Evolutionary conservation across 2,797 vertebrate species (phyloP).

Genomic region (Meriones psammophilus): DNA sequence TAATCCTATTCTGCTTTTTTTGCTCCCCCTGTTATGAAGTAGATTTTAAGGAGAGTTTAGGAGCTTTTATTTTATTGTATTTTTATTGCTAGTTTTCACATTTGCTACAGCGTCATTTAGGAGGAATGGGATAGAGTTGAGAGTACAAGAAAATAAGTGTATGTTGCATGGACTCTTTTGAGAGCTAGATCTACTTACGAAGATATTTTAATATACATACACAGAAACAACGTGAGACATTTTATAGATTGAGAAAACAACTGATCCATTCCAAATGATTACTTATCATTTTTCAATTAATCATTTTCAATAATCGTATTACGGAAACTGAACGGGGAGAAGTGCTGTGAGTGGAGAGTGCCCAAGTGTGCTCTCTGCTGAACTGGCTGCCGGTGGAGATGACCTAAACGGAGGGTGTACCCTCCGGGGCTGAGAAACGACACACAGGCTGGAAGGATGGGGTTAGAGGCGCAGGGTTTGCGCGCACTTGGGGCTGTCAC

Average conservation of each 20-base stretch:
- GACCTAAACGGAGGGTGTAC: not conserved
- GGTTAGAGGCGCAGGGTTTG: conserved; percentile 39
- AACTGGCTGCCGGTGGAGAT: conserved; percentile 26
- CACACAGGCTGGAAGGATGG: conserved; percentile 36
- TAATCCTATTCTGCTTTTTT: conserved; percentile 31
- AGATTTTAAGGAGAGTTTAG: not conserved
- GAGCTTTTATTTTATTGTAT: not conserved
- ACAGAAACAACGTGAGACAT: conserved; percentile 48
- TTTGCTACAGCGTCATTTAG: conserved; percentile 38
- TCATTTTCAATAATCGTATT: not conserved
- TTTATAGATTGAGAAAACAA: conserved; percentile 55
- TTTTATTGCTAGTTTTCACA: not conserved
- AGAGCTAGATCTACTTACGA: conserved; percentile 24
- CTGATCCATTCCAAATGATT: conserved; percentile 56
- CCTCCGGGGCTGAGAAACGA: not conserved
- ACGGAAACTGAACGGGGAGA: conserved; percentile 56
- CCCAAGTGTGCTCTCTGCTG: conserved; percentile 24
- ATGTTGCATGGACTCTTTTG: conserved; percentile 3
- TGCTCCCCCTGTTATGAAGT: conserved; percentile 10
- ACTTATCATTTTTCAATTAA: not conserved
- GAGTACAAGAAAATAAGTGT: conserved; percentile 22
- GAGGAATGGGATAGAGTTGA: conserved; percentile 29
- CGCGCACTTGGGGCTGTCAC: conserved; percentile 17
- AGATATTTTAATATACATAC: not conserved
- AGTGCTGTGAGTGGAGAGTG: conserved; percentile 17